phyloP scores from a whole-genome alignment of 2,797 vertebrate species.

The Dromococcyx pavoninus region DNA sequence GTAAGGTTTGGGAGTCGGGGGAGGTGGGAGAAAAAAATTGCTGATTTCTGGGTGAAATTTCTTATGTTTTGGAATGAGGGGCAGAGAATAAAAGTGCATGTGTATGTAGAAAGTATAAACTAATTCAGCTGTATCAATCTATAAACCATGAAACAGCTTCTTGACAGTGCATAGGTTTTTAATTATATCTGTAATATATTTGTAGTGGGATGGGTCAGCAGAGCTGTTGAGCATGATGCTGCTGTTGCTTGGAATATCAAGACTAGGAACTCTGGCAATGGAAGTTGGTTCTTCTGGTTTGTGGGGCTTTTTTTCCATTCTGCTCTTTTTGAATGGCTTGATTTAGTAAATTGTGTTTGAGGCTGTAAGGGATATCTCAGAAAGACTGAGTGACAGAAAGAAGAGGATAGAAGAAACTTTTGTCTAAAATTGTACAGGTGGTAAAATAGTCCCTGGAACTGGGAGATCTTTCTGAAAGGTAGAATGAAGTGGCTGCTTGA shows the following conservation, averaged over 20 bases:
- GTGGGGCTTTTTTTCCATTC: background rate
- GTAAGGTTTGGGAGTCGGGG: background rate
- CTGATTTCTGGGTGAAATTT: background rate
- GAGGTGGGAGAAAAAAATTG: background rate
- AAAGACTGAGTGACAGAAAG: background rate
- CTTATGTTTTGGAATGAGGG: background rate
- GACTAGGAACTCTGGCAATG: background rate
- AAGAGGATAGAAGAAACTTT: background rate
- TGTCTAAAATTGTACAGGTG: background rate
- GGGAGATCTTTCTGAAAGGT: background rate
- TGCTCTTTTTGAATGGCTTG: background rate
- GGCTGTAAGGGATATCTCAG: background rate
- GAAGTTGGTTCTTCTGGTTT: background rate
- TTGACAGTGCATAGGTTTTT: fast-evolving
- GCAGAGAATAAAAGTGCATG: fast-evolving
- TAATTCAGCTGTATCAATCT: background rate
- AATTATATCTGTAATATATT: background rate
- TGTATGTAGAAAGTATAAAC: background rate
- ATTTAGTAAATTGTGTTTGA: background rate
- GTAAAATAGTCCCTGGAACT: background rate
- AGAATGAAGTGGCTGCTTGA: background rate
- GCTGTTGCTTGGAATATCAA: background rate
- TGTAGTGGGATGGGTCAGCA: background rate
- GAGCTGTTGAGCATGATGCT: background rate
- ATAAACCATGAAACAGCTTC: background rate